These are phyloP conservation scores for Ormia ochracea DNA, from an alignment of 2,888 invertebrate species.

Conservation along the genomic window DNA sequence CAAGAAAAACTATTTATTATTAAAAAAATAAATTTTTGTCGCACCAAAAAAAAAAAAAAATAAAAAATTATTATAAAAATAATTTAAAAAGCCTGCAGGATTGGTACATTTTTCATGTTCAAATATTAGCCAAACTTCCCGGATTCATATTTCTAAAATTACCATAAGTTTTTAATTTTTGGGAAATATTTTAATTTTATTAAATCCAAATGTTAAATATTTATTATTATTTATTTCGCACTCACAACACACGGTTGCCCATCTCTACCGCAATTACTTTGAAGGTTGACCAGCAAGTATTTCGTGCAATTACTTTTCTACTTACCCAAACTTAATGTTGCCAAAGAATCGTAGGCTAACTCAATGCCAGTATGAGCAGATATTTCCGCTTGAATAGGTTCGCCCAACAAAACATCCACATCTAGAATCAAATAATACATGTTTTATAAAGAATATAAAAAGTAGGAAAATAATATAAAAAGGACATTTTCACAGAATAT, in stretches of 20 bases:
- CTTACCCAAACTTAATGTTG: constrained; percentile 84
- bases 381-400: constrained; percentile 86
- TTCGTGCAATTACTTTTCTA: not conserved
- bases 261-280: not conserved
- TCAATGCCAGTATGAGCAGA: constrained; percentile 86
- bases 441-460: constrained; percentile 24
- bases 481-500: constrained; percentile 42
- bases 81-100: too few relatives aligned
- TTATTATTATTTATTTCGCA: too few relatives aligned
- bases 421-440: constrained; percentile 75
- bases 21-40: too few relatives aligned
- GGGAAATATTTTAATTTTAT: too few relatives aligned
- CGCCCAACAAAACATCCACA: constrained; percentile 84
- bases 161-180: too few relatives aligned
- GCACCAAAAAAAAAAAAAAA: too few relatives aligned
- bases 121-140: too few relatives aligned
- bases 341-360: constrained; percentile 83
- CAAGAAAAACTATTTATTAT: too few relatives aligned
- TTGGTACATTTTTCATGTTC: too few relatives aligned
- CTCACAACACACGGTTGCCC: not conserved
- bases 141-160: too few relatives aligned
- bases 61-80: too few relatives aligned
- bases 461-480: constrained; percentile 23
- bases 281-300: constrained; percentile 23
- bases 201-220: too few relatives aligned